Percentiles rank a stretch among this genome's conserved stretches.
phyloP scores from a whole-genome alignment of 2,888 invertebrate species.

The Chymomyza fuscimana region DNA sequence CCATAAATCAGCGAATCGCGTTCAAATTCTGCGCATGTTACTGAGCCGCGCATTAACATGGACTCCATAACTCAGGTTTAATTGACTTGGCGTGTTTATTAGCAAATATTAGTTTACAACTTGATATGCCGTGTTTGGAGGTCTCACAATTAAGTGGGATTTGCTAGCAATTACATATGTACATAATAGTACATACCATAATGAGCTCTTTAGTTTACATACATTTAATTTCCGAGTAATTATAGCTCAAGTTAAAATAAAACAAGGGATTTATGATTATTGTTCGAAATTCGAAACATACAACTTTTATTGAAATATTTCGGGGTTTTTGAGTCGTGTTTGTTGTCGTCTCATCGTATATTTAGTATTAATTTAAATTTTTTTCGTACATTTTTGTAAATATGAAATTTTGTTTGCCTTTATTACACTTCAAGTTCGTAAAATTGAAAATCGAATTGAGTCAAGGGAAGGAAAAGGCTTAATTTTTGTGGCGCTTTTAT shows the following conservation, averaged over 20 bases:
- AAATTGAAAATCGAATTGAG: constrained; percentile 1
- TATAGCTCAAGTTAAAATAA: background rate
- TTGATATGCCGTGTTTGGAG: constrained; percentile 57
- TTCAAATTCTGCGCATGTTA: constrained; percentile 58
- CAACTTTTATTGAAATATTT: constrained; percentile 52
- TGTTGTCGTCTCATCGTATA: background rate
- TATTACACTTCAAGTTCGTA: background rate
- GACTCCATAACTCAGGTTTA: constrained; percentile 75
- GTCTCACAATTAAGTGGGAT: constrained; percentile 44
- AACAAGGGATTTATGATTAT: background rate
- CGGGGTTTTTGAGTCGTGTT: constrained; percentile 19
- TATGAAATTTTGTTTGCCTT: background rate
- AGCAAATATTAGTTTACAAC: constrained; percentile 77
- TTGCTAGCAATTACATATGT: constrained; percentile 15
- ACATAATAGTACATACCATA: background rate
- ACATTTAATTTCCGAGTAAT: too few relatives aligned
- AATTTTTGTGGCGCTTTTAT: constrained; percentile 34
- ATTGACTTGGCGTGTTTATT: constrained; percentile 76
- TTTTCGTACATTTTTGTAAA: constrained; percentile 4
- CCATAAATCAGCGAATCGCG: constrained; percentile 76
- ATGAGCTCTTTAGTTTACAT: background rate
- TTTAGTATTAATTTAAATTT: constrained; percentile 5
- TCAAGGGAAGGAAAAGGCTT: background rate
- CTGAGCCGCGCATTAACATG: background rate
- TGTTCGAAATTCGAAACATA: constrained; percentile 56